These are phyloP conservation scores for Arenicola marina DNA, from an alignment of 2,888 invertebrate species.

Conservation along the genomic window DNA sequence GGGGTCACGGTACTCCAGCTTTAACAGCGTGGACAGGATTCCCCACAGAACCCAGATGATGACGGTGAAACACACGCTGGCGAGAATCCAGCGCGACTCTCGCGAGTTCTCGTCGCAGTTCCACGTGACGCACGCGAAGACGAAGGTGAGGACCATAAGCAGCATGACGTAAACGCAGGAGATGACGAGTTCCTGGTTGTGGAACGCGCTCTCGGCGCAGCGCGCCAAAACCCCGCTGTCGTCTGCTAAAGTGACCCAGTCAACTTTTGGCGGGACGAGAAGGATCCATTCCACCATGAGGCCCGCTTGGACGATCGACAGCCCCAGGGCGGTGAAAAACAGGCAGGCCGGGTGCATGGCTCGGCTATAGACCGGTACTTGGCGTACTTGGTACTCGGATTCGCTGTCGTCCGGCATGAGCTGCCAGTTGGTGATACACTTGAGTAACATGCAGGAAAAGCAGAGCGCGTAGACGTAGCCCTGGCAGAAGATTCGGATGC, in stretches of 20 bases:
- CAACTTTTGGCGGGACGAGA: constrained; percentile 48
- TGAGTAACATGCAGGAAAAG: constrained; percentile 62
- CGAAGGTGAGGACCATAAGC: constrained; percentile 56
- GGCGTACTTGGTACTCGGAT: constrained; percentile 43
- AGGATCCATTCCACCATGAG: constrained; percentile 62
- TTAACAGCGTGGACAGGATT: constrained; percentile 51
- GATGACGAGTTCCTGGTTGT: constrained; percentile 59
- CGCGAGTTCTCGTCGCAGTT: constrained; percentile 56
- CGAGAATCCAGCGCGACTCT: constrained; percentile 60
- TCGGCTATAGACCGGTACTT: constrained; percentile 46
- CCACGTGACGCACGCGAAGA: constrained; percentile 59
- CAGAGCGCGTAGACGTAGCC: constrained; percentile 62
- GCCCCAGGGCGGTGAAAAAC: constrained; percentile 52
- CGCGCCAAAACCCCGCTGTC: not conserved
- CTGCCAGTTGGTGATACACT: constrained; percentile 60
- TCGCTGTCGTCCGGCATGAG: constrained; percentile 27
- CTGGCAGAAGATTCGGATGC: constrained; percentile 60
- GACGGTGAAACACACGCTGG: constrained; percentile 54
- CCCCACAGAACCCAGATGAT: constrained; percentile 61
- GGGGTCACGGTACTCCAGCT: constrained; percentile 49
- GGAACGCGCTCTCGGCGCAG: constrained; percentile 34
- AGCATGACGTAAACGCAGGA: constrained; percentile 62
- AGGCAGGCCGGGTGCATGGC: constrained; percentile 59
- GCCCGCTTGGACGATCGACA: constrained; percentile 60
- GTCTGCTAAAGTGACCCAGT: not conserved